Base-by-base conservation (phyloP, 1,140 invertebrate genomes). In the Brachionus paranguensis region DNA sequence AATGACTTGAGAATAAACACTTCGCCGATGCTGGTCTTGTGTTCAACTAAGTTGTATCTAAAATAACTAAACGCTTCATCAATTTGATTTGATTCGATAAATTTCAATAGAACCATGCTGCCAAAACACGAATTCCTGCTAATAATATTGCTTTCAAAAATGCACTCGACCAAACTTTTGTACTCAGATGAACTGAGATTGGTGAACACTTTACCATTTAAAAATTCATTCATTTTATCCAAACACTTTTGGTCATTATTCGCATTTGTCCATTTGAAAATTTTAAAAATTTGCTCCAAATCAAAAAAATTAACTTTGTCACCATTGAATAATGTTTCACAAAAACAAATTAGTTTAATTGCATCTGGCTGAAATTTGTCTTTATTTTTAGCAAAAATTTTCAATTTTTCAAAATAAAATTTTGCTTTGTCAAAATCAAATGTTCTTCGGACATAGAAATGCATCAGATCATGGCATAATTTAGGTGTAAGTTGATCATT, bases 91-190 rank as follows among this genome's bases (percentile, higher is more conserved):
- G 20, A 17, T 14, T 41, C 37, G 2, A 74, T 74, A 43, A 74
- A 74, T 43, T 74, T 74, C n/a, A 17, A 17, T 14, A 74, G 37
- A 17, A 74, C 70, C 43, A 41, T 17, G 43, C 43, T 74, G 14
- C 10, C 70, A 17, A 43, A 43, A 17, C 33, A 17, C 8, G 43
- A 17, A 24, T 74, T 43, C n/a, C 70, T 17, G 7, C 33, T 74
- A 41, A 74, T 74, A 5, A 74, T 20, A 74, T 74, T 74, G 12
- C 70, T 74, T 43, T 74, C 37, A 74, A 74, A 74, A 17, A 74
- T 37, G 12, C n/a, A 41, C 43, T 74, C 70, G n/a, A 74, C 37
- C 14, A 74, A n/a, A 17, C 20, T 43, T 74, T 43, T 20, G 20
- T 43, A 74, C 1, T 43, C 70, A 27, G 20, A 14, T n/a, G 70